Evolutionary conservation across 2,797 vertebrate genomes (phyloP).

Genomic region (Remorina albescens): DNA sequence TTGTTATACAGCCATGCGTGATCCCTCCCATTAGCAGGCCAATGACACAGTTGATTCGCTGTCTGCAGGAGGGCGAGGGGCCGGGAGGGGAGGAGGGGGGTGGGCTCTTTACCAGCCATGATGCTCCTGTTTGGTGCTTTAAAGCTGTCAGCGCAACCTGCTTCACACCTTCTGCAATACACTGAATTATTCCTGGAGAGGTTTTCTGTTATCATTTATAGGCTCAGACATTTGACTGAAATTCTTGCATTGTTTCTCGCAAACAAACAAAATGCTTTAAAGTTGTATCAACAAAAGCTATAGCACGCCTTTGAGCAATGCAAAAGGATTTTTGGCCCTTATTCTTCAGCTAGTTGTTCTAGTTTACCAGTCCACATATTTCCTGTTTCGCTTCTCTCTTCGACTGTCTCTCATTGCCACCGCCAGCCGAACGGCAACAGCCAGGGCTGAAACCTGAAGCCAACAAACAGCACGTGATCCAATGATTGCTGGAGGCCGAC

Average conservation of each 20-base stretch:
- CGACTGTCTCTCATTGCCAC: too few species aligned
- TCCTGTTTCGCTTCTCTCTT: too few species aligned
- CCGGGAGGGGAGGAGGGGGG: not conserved
- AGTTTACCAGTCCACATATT: not conserved
- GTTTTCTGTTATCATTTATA: not conserved
- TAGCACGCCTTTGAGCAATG: not conserved
- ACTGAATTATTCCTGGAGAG: not conserved
- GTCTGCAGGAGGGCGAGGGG: conserved; percentile 46
- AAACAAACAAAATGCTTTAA: conserved; percentile 9
- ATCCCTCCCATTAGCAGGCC: conserved; percentile 73
- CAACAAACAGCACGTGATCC: too few species aligned
- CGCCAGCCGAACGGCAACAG: too few species aligned
- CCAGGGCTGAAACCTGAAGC: too few species aligned
- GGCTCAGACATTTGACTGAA: not conserved
- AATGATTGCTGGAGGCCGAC: too few species aligned
- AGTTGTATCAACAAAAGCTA: not conserved
- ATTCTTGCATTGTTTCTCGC: not conserved
- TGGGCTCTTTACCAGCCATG: conserved; percentile 37
- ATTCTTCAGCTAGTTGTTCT: not conserved
- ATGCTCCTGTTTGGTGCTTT: conserved; percentile 48
- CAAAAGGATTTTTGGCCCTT: not conserved
- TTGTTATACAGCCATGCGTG: conserved; percentile 73
- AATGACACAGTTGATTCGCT: conserved; percentile 74
- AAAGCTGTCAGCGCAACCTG: conserved; percentile 36
- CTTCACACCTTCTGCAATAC: not conserved